Evolutionary conservation across 1,140 invertebrate genomes (phyloP).

Genomic region (Platyscapa corneri): DNA sequence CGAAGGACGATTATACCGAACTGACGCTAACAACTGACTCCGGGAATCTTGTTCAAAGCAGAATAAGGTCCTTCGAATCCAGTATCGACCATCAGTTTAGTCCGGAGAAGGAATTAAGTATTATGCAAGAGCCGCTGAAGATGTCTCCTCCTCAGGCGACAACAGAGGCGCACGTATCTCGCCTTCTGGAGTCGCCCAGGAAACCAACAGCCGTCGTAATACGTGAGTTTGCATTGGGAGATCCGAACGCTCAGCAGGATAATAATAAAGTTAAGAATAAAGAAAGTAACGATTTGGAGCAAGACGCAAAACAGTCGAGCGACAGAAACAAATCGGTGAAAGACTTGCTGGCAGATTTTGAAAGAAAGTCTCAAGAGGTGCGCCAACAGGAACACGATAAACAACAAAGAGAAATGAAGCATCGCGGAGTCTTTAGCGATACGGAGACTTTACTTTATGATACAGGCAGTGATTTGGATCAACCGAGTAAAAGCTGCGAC

Average conservation of each 20-base stretch:
- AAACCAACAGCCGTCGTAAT: constrained; percentile 52
- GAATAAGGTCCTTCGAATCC: constrained; percentile 74
- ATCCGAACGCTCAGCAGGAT: constrained; percentile 20
- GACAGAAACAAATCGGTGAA: constrained; percentile 74
- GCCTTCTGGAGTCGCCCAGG: constrained; percentile 60
- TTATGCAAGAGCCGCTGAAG: constrained; percentile 73
- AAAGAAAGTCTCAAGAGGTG: constrained; percentile 71
- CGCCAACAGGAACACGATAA: constrained; percentile 64
- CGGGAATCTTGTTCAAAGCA: constrained; percentile 73
- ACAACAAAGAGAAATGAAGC: constrained; percentile 59
- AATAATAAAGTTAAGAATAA: background rate
- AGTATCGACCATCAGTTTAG: constrained; percentile 55
- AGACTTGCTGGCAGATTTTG: constrained; percentile 75
- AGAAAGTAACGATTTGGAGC: background rate
- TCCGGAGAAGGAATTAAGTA: constrained; percentile 61
- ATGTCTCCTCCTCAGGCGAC: constrained; percentile 69
- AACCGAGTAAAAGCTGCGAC: constrained; percentile 57
- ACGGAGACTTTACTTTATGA: constrained; percentile 75
- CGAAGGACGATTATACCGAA: constrained; percentile 23
- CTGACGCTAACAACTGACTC: constrained; percentile 49
- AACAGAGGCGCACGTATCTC: constrained; percentile 73
- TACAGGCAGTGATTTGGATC: constrained; percentile 72
- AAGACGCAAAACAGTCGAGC: constrained; percentile 25
- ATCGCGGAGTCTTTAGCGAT: constrained; percentile 74
- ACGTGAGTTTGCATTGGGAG: constrained; percentile 59